A percentile compares a stretch with the other conserved stretches of the same genome.
These are phyloP conservation scores for Lithosia quadra DNA, from an alignment of 2,888 invertebrate genomes.

Conservation along the genomic window DNA sequence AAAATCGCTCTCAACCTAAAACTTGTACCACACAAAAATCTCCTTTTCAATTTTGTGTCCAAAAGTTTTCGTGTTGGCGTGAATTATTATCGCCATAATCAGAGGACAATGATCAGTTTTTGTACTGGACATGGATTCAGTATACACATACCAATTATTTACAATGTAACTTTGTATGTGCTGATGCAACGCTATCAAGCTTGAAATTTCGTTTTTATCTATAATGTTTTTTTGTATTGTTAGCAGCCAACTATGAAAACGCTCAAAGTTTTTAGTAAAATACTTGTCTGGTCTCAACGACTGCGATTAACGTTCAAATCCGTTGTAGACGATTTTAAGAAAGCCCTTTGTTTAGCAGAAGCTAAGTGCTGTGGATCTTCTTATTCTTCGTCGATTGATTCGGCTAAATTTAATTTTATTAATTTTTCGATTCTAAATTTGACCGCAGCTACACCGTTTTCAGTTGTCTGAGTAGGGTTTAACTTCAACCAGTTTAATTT, in stretches of 20 bases:
- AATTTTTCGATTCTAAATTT: no score
- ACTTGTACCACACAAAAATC: constrained; percentile 35
- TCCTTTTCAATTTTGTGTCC: constrained; percentile 57
- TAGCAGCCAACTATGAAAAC: not conserved
- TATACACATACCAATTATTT: constrained; percentile 39
- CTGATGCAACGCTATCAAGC: not conserved
- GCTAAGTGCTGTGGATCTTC: no score
- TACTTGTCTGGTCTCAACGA: not conserved
- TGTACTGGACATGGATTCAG: constrained; percentile 43
- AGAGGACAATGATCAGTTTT: constrained; percentile 61
- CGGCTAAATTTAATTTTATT: no score
- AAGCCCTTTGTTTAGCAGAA: not conserved
- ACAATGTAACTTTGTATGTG: constrained; percentile 16
- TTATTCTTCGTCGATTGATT: no score
- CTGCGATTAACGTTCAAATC: not conserved
- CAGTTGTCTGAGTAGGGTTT: no score
- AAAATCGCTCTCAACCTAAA: constrained; percentile 13
- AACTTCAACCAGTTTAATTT: no score
- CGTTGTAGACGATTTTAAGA: not conserved
- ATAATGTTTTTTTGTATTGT: not conserved
- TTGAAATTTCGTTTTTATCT: not conserved
- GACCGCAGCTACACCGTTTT: no score
- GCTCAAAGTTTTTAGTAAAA: not conserved
- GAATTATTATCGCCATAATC: constrained; percentile 66
- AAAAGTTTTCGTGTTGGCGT: constrained; percentile 65